Evolutionary conservation across 2,888 invertebrate species (phyloP), one percentile per base, ranked within the genome.

Genomic region (Aleiodes testaceus): DNA sequence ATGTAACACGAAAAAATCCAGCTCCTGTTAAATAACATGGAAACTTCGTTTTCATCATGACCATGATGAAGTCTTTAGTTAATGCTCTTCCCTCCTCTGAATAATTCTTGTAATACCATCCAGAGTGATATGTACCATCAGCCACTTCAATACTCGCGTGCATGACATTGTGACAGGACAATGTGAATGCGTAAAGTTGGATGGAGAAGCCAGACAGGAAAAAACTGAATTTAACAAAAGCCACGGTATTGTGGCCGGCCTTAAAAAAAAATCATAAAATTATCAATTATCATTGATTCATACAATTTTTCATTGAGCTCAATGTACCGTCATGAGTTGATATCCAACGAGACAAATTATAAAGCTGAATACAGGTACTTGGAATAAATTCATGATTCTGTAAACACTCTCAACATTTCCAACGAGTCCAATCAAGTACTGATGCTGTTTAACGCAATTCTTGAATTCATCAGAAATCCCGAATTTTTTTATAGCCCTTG

Each of bases 401-500:
- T 63, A 63, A 45, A 45, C 18, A 14, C 45, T 26, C 45, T 63
- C 63, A 7, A 63, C 11, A 5, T 63, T 22, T 2, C 16, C n/a
- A 11, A 22, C 22, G 6, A 63, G 22, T n/a, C 3, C 12, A 22
- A 63, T 63, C 45, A 63, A 14, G 7, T 20, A 63, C 4, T 63
- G 63, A 22, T 63, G 63, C 14, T 63, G 63, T 9, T 45, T 63
- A 0, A 63, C 63, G 26, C 63, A 63, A 6, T 5, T 12, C 18
- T 44, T 45, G 9, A 63, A 63, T 14, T 59, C 59, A 5, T 12
- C n/a, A 9, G 11, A 12, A 45, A n/a, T 45, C 26, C 26, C 26
- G 0, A 5, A 26, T 26, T 26, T 26, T 36, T 36, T 36, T 36
- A 36, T 6, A 1, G 0, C 11, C 9, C 9, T 9, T 30, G 18